A percentile compares a stretch with the other conserved stretches of the same genome.
Conservation (phyloP, 2,797 vertebrate genomes). For the Amazona finschi region DNA sequence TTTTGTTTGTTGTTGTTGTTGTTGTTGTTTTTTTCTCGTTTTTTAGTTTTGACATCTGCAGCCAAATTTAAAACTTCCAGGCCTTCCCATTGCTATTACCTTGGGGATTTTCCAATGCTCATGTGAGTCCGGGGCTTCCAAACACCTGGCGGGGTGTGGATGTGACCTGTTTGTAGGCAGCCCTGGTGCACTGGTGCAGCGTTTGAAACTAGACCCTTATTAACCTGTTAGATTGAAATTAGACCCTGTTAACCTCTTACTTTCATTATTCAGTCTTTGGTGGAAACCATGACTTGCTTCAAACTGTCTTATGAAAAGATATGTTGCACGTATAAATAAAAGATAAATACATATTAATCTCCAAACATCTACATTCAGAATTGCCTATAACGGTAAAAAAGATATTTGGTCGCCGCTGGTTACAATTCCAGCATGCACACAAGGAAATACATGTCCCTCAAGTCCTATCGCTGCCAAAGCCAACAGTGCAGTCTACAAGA, state of each 20-base stretch:
- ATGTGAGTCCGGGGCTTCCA: background rate
- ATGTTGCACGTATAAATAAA: background rate
- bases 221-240: background rate
- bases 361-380: background rate
- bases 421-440: background rate
- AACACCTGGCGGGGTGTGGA: accelerated
- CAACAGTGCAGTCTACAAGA: background rate
- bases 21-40: too few relatives aligned
- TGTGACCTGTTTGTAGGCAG: background rate
- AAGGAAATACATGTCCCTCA: accelerated
- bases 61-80: background rate
- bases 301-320: background rate
- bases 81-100: background rate
- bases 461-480: background rate
- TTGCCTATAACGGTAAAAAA: background rate
- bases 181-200: background rate
- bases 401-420: background rate
- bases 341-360: background rate
- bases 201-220: background rate
- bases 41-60: background rate
- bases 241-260: background rate
- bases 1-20: too few relatives aligned
- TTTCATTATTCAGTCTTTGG: background rate
- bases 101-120: background rate
- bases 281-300: background rate